Conservation (phyloP, 2,888 invertebrate genomes). For the Siphonodentalium dalli region DNA sequence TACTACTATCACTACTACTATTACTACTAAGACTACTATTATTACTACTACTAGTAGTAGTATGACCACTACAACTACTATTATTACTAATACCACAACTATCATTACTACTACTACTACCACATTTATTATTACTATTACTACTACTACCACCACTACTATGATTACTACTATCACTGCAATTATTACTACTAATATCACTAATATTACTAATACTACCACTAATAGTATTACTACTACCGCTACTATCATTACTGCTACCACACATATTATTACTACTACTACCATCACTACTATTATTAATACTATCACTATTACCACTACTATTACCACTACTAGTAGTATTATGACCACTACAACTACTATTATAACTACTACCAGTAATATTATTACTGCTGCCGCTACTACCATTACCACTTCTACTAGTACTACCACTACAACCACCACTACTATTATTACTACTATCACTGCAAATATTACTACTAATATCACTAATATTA, state of each 20-base stretch:
- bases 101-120: conserved; percentile 7
- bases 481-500: not conserved
- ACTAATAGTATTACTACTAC: not conserved
- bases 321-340: not conserved
- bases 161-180: not conserved
- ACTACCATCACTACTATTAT: not conserved
- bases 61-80: conserved; percentile 5
- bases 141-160: conserved; percentile 1
- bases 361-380: not conserved
- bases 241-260: not conserved
- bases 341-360: not conserved
- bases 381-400: not conserved
- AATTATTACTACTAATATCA: not conserved
- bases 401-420: not conserved
- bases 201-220: not conserved
- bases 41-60: conserved; percentile 6
- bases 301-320: conserved; percentile 1
- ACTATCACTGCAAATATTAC: not conserved
- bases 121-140: conserved; percentile 1
- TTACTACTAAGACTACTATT: conserved; percentile 8
- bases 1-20: conserved; percentile 4
- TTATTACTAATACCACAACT: conserved; percentile 4
- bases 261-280: conserved; percentile 1
- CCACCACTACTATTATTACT: not conserved
- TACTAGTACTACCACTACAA: not conserved